Base-by-base conservation (phyloP, 2,113 vertebrate genomes). In the Balaenoptera acutorostrata region DNA sequence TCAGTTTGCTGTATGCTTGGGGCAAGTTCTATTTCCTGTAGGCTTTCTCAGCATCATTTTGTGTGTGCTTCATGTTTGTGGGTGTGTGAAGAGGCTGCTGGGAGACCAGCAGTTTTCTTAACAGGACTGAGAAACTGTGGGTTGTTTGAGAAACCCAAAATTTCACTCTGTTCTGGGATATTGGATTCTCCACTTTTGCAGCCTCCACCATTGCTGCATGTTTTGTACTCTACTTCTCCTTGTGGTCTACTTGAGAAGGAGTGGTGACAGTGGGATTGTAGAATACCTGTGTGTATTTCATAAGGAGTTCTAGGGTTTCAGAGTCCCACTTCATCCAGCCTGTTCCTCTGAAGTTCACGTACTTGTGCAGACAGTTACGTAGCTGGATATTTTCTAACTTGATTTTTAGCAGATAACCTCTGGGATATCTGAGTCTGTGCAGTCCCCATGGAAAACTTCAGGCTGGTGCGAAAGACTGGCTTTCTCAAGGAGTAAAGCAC, bases 391-490 rank as follows among this genome's bases (percentile, higher is more conserved):
- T 87, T 94, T 83, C 46, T 78, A 31, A 23, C 18, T 84, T 93
- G 44, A 84, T 59, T 95, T 93, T 92, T 83, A 97, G 95, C 74
- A 94, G 46, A 39, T 90, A 87, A 93, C 59, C 10, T 96, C n/a
- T 95, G n/a, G 29, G 29, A 5, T 84, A 61, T 61, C 17, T 92
- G n/a, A 68, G 17, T 75, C 20, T 88, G 15, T 84, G 36, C 89
- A n/a, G 74, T 90, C 39, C 27, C 33, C 5, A 3, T 36, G 14
- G 55, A 31, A 77, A 78, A 44, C 46, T 64, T 90, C 39, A 93
- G 61, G 20, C 25, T 63, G 6, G 57, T 36, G 49, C 71, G 57
- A 87, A 88, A 88, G 17, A 82, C 46, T 61, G 36, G 8, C 5
- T 91, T 91, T 95, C 39, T 95, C n/a, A 86, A 86, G 69, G 68